These are phyloP conservation scores for Drosophila mayaguana DNA, from an alignment of 2,888 invertebrate genomes.

Conservation along the genomic window DNA sequence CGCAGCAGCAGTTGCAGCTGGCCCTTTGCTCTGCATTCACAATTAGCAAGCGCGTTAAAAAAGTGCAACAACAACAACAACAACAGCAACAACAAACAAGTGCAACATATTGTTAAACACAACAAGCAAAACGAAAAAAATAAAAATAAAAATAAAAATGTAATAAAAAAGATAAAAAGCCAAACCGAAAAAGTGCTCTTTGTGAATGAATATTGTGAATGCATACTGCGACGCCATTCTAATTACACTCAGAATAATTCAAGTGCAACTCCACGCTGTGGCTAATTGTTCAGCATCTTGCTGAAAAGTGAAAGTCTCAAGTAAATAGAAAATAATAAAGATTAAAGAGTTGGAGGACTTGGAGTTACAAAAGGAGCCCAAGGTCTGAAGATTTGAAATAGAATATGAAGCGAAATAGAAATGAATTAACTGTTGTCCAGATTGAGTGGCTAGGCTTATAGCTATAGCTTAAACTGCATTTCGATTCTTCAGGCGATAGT, in stretches of 20 bases:
- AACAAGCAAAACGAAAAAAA: slow-evolving; percentile 13
- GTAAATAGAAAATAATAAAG: slow-evolving; percentile 8
- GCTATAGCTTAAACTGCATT: too few species aligned
- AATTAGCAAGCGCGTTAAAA: slow-evolving; percentile 63
- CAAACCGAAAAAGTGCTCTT: background rate
- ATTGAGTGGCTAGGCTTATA: too few species aligned
- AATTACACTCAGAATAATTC: slow-evolving; percentile 12
- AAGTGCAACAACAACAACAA: slow-evolving; percentile 43
- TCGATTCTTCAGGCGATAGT: too few species aligned
- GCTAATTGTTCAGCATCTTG: slow-evolving; percentile 18
- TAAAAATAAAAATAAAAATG: too few species aligned
- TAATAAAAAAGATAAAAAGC: slow-evolving; percentile 8
- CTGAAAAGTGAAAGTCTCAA: slow-evolving; percentile 35
- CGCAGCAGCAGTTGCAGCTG: slow-evolving; percentile 72
- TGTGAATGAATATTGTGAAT: slow-evolving; percentile 13
- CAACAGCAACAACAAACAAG: slow-evolving; percentile 16
- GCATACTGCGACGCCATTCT: slow-evolving; percentile 29
- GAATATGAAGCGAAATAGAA: too few species aligned
- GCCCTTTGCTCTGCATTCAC: slow-evolving; percentile 59
- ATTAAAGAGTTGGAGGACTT: background rate
- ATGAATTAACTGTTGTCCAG: too few species aligned
- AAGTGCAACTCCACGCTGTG: slow-evolving; percentile 10
- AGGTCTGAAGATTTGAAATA: too few species aligned
- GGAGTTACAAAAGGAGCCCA: too few species aligned
- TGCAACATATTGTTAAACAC: slow-evolving; percentile 28